Conservation (phyloP, 2,888 invertebrate species). For the Trichacis sp. region DNA sequence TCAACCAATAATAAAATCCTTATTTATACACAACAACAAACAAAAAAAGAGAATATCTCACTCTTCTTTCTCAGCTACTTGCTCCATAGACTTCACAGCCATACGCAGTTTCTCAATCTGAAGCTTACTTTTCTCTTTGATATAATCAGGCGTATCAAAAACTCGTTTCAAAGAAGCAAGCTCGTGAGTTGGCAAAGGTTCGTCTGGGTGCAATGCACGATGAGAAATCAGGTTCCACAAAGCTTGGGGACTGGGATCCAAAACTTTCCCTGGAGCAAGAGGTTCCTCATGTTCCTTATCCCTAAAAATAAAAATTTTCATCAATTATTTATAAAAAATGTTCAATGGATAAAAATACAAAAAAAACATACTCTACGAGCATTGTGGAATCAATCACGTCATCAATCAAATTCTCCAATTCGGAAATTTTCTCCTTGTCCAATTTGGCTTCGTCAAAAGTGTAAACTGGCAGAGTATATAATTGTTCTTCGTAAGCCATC, state of each 20-base stretch:
- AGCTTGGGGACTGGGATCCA: background rate
- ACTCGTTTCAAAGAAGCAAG: background rate
- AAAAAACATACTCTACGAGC: background rate
- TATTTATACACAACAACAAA: too few species aligned
- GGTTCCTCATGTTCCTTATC: background rate
- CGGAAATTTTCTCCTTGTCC: background rate
- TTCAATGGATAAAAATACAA: background rate
- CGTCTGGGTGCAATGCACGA: background rate
- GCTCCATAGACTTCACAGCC: background rate
- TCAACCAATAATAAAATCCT: too few species aligned
- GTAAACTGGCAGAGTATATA: background rate
- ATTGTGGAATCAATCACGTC: background rate
- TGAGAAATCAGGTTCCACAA: background rate
- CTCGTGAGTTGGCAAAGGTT: background rate
- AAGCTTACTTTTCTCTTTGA: background rate
- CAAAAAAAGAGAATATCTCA: too few species aligned
- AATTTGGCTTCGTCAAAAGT: background rate
- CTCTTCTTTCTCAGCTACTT: background rate
- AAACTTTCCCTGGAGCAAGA: background rate
- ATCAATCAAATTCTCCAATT: background rate
- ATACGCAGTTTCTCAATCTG: background rate
- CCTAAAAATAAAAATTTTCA: background rate
- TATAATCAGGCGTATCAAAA: background rate
- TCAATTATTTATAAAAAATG: too few species aligned
- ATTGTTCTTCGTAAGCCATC: background rate